These are phyloP conservation scores for Temnothorax nylanderi DNA, from an alignment of 1,140 invertebrate species.

Conservation along the genomic window DNA sequence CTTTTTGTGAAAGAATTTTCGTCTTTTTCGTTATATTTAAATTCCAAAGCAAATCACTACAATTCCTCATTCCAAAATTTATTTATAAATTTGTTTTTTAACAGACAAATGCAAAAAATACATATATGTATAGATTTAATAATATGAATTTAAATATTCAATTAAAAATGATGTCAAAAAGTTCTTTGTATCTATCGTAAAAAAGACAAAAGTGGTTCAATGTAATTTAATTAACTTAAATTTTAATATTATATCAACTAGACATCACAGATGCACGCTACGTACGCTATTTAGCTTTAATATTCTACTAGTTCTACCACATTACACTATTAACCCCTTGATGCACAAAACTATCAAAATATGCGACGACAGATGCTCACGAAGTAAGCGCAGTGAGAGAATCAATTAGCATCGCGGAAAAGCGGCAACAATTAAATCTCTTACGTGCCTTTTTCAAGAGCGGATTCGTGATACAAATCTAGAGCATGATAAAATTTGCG, in stretches of 20 bases:
- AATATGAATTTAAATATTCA: not conserved
- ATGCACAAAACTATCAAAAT: too few relatives aligned
- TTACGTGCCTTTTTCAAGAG: not conserved
- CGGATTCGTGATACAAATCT: not conserved
- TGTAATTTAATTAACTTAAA: slow-evolving; percentile 6
- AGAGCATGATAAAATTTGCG: not conserved
- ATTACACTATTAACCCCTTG: too few relatives aligned
- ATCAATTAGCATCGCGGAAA: too few relatives aligned
- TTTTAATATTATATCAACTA: not conserved
- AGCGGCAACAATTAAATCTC: too few relatives aligned
- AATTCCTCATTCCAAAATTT: not conserved
- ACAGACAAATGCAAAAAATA: not conserved
- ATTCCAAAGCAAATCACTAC: not conserved
- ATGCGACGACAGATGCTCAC: too few relatives aligned
- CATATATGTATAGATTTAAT: not conserved
- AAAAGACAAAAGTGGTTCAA: not conserved
- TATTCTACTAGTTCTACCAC: too few relatives aligned
- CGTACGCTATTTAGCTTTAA: too few relatives aligned
- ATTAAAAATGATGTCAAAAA: not conserved
- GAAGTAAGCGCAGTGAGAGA: too few relatives aligned
- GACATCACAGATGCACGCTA: too few relatives aligned
- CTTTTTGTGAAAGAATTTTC: not conserved
- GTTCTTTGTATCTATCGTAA: not conserved
- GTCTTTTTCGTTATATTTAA: not conserved
- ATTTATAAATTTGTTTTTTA: not conserved